Conservation (phyloP, 2,888 invertebrate genomes). For the Perdita meconis region DNA sequence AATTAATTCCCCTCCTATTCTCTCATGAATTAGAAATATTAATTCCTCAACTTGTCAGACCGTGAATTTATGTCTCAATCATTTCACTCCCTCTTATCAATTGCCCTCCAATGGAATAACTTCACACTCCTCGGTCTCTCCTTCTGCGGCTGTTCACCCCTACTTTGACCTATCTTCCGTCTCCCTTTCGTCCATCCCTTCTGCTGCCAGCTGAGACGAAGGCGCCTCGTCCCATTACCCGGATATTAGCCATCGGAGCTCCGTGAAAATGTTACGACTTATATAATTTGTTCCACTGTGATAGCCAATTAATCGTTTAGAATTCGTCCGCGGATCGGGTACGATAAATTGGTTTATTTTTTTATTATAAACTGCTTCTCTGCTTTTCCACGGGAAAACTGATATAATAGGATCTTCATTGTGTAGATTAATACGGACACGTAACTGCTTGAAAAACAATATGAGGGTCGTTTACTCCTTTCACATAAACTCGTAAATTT, state of each 20-base stretch:
- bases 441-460: no score
- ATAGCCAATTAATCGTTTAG: conserved; percentile 80
- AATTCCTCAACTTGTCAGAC: conserved; percentile 71
- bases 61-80: conserved; percentile 79
- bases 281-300: conserved; percentile 83
- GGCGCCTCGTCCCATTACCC: conserved; percentile 81
- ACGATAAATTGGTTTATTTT: conserved; percentile 76
- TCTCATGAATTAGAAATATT: conserved; percentile 35
- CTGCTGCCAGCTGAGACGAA: conserved; percentile 67
- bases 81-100: conserved; percentile 81
- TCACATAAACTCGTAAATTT: no score
- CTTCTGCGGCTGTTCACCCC: conserved; percentile 59
- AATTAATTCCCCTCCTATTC: conserved; percentile 3
- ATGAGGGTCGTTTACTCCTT: no score
- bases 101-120: conserved; percentile 73
- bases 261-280: conserved; percentile 83
- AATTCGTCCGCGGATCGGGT: conserved; percentile 70
- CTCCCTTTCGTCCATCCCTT: conserved; percentile 56
- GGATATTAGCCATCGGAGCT: conserved; percentile 83
- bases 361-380: neutral
- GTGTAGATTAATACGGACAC: no score
- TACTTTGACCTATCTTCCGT: conserved; percentile 59
- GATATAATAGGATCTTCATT: neutral
- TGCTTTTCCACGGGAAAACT: neutral
- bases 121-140: conserved; percentile 67